Base-by-base conservation (phyloP, 2,888 invertebrate genomes). In the Eupithecia exiguata region DNA sequence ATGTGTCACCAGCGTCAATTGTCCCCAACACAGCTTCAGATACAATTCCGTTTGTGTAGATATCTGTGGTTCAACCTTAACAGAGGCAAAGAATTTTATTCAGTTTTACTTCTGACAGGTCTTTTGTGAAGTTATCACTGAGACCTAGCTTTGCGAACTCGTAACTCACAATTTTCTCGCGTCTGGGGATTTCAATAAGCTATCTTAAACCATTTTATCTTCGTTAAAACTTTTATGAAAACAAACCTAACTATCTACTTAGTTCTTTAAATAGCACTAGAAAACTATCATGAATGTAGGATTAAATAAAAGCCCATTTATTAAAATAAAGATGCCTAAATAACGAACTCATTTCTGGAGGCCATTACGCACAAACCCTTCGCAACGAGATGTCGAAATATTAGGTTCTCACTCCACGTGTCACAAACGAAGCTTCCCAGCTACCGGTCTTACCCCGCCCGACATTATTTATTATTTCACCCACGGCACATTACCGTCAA, bases 401-500 rank as follows among this genome's bases (percentile, higher is more conserved):
- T 53, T 35, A 36, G 5, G 21, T 5, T 14, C 40, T 66, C 40
- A 10, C 49, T n/a, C 5, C 43, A 66, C 43, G 71, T 72, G 70
- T 75, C 68, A 61, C 30, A 30, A 62, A 72, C 70, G 61, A 65
- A 61, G 46, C 69, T 73, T 73, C 36, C 53, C 70, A 66, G 65
- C 58, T 61, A 66, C 70, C 65, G 35, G 63, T n/a, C 10, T 65
- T 65, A 36, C 63, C 63, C 38, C 38, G 21, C 63, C 36, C 65
- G 38, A 68, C 68, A 61, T 72, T 70, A 72, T 72, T 70, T 65
- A 73, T 68, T 70, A 74, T 68, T 70, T 72, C 72, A 49, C 75
- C 58, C 70, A 36, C 71, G 63, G 35, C 46, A 75, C 74, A 75
- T 78, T 71, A 72, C 65, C 70, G 72, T 63, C 68, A 75, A 78